phyloP scores from a whole-genome alignment of 2,113 vertebrate genomes.

The Aptenodytes forsteri region DNA sequence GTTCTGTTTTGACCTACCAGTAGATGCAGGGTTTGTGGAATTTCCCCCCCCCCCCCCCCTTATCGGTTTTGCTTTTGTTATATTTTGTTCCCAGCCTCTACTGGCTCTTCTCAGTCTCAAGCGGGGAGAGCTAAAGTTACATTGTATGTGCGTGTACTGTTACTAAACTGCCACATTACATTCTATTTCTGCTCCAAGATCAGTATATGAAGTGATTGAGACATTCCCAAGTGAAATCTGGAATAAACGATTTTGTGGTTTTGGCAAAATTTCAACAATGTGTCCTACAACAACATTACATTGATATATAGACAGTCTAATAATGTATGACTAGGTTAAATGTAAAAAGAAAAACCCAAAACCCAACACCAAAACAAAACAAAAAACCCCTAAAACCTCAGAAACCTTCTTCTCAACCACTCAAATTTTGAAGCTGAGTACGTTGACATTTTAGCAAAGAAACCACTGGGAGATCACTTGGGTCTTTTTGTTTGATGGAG shows the following conservation, averaged over 20 bases:
- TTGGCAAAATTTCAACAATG: neutral
- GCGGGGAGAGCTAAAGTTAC: neutral
- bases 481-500: neutral
- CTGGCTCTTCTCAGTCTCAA: neutral
- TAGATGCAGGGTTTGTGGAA: neutral
- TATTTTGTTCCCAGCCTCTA: neutral
- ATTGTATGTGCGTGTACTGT: accelerated
- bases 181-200: neutral
- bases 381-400: neutral
- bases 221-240: neutral
- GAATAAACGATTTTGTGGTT: neutral
- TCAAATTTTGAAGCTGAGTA: neutral
- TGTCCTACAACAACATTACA: neutral
- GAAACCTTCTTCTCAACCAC: neutral
- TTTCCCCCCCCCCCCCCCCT: no score
- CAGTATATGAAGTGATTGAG: neutral
- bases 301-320: neutral
- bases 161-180: neutral
- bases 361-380: neutral
- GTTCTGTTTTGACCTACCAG: neutral
- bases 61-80: neutral
- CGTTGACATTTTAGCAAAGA: neutral
- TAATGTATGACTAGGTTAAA: neutral
- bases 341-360: neutral
- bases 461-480: neutral